Conservation (phyloP, 2,797 vertebrate species). For the Eospalax fontanierii region DNA sequence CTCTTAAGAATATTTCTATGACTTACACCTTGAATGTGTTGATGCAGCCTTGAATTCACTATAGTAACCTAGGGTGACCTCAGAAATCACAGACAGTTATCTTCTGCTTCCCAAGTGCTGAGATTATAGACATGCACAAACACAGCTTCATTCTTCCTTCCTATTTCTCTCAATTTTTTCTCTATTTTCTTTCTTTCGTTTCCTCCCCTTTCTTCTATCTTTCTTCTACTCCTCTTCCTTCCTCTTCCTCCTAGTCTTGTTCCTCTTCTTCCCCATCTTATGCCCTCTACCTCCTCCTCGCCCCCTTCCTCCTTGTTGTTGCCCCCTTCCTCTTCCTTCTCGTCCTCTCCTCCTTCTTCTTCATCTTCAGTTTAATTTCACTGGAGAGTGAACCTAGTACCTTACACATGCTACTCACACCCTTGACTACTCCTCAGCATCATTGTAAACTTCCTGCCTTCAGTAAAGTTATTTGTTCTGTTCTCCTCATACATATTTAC, state of each 20-base stretch:
- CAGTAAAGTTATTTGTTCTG: conserved; percentile 32
- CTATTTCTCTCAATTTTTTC: not conserved
- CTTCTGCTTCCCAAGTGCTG: not conserved
- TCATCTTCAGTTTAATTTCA: not conserved
- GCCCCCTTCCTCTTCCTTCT: not conserved
- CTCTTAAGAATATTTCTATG: not conserved
- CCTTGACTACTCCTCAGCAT: not conserved
- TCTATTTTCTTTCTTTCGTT: no score
- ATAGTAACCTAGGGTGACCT: not conserved
- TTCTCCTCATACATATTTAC: not conserved
- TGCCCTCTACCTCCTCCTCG: no score
- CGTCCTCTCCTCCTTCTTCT: not conserved
- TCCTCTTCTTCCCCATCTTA: not conserved
- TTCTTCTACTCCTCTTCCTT: not conserved
- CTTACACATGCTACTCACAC: not conserved
- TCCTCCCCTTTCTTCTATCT: not conserved
- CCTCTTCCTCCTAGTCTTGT: no score
- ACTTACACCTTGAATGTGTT: not conserved
- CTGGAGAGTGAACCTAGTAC: not conserved
- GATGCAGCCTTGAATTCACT: not conserved
- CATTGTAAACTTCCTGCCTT: not conserved
- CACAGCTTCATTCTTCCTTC: not conserved
- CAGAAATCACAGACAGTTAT: not conserved
- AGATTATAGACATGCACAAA: not conserved
- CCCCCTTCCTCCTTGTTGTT: not conserved